phyloP scores from a whole-genome alignment of 2,113 vertebrate genomes.

The Madoqua kirkii region DNA sequence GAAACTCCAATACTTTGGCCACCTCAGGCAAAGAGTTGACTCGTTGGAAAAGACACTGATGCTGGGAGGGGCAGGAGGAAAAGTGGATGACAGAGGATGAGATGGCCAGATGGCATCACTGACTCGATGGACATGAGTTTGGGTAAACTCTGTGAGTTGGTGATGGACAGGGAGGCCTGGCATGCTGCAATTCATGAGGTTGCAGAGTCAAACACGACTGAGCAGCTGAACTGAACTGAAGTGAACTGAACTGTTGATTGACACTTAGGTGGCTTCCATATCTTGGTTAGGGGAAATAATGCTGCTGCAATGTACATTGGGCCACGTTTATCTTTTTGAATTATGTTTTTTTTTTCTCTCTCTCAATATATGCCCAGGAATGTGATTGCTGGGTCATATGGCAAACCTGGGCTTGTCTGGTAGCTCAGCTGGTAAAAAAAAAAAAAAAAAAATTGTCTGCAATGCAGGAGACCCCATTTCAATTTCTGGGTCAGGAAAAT shows the following conservation, averaged over 20 bases:
- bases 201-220: rapidly evolving
- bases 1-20: too few relatives aligned
- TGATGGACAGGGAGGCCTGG: too few relatives aligned
- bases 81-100: too few relatives aligned
- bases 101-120: too few relatives aligned
- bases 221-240: too few relatives aligned
- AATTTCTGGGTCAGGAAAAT: not conserved
- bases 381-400: not conserved
- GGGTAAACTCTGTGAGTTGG: too few relatives aligned
- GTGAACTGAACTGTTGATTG: too few relatives aligned
- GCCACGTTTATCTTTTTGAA: not conserved
- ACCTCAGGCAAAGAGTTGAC: rapidly evolving
- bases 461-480: not conserved
- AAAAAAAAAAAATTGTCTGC: not conserved
- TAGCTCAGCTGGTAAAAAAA: not conserved
- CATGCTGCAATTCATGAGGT: too few relatives aligned
- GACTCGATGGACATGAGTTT: too few relatives aligned
- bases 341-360: not conserved
- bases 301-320: not conserved
- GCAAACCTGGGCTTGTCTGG: not conserved
- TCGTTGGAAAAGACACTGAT: too few relatives aligned
- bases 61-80: too few relatives aligned
- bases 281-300: not conserved
- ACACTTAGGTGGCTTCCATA: not conserved
- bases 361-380: rapidly evolving